These are phyloP conservation scores for Drosophila ogumai DNA, from an alignment of 1,140 invertebrate genomes.

Conservation along the genomic window DNA sequence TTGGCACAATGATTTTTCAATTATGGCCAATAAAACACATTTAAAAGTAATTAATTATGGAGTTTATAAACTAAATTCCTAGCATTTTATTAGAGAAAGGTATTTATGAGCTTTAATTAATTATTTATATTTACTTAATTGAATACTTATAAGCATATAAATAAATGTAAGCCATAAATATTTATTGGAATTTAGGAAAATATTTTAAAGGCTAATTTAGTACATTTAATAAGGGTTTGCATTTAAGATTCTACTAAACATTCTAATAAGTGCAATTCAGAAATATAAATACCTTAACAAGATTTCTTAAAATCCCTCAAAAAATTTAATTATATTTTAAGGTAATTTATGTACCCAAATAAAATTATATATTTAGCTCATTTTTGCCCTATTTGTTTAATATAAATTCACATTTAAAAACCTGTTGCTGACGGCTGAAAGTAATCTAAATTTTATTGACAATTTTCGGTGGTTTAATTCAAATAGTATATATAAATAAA, in stretches of 20 bases:
- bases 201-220: background rate
- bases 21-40: background rate
- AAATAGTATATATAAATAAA: background rate
- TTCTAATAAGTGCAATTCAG: no score
- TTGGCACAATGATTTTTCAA: background rate
- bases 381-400: background rate
- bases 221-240: no score
- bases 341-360: background rate
- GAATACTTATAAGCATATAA: background rate
- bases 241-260: no score
- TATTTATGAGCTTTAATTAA: background rate
- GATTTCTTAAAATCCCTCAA: background rate
- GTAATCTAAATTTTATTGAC: slow-evolving; percentile 2
- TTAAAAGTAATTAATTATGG: background rate
- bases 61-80: background rate
- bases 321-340: background rate
- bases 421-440: background rate
- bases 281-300: no score
- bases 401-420: background rate
- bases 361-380: background rate
- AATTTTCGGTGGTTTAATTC: background rate
- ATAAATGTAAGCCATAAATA: background rate
- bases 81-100: background rate
- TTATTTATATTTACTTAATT: background rate
- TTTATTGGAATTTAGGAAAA: background rate